Conservation (phyloP, 2,113 vertebrate genomes). For the Reinhardtius hippoglossoides region DNA sequence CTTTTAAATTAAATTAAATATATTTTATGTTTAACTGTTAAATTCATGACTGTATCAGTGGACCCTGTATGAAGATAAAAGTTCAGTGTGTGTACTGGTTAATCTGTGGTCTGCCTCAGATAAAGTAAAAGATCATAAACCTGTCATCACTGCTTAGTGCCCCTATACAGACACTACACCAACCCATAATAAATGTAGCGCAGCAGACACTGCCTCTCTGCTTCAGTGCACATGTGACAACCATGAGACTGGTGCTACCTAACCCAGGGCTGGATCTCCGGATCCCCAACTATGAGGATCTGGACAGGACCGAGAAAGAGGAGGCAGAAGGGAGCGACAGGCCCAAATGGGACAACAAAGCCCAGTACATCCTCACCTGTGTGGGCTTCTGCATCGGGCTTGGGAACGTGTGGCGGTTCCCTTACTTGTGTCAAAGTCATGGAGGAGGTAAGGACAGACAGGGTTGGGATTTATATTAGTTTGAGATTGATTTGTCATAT, state of each 20-base stretch:
- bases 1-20: background rate
- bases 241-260: slow-evolving; percentile 85
- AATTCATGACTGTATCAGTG: background rate
- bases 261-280: slow-evolving; percentile 88
- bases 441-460: slow-evolving; percentile 88
- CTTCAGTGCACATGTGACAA: slow-evolving; percentile 26
- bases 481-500: background rate
- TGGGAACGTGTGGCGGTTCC: slow-evolving; percentile 96
- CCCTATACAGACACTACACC: background rate
- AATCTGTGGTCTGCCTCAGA: slow-evolving; percentile 33
- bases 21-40: background rate
- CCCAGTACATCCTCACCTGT: slow-evolving; percentile 93
- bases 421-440: slow-evolving; percentile 93
- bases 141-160: background rate
- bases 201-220: background rate
- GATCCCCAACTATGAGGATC: slow-evolving; percentile 82
- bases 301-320: slow-evolving; percentile 85
- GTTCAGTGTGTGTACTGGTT: slow-evolving; percentile 20
- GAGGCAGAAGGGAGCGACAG: slow-evolving; percentile 77
- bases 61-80: background rate
- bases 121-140: slow-evolving; percentile 57
- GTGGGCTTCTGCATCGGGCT: slow-evolving; percentile 94
- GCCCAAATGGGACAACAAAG: slow-evolving; percentile 95
- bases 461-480: too few relatives aligned
- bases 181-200: background rate